These are phyloP conservation scores for Rhagonycha fulva DNA, from an alignment of 2,888 invertebrate genomes.

Conservation along the genomic window DNA sequence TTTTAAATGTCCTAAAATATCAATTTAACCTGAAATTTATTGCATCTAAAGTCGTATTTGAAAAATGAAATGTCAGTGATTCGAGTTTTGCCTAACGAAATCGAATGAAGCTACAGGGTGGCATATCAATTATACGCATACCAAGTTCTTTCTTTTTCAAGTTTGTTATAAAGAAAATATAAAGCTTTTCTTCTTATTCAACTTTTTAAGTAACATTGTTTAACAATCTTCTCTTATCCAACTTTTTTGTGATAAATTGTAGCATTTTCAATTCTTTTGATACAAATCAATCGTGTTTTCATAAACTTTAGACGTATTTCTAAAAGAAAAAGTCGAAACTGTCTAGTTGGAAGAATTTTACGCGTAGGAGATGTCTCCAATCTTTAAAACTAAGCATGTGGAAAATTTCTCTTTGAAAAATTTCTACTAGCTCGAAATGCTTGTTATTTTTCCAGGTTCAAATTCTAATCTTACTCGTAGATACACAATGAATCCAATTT, in stretches of 20 bases:
- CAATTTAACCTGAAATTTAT: neutral
- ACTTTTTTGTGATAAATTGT: neutral
- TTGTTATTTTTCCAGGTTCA: neutral
- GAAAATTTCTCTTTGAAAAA: neutral
- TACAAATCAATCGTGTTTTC: neutral
- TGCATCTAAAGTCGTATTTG: neutral
- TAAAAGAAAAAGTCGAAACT: neutral
- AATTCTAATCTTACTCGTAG: neutral
- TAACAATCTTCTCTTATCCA: neutral
- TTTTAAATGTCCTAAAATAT: neutral
- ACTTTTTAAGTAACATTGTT: neutral
- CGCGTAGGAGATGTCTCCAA: neutral
- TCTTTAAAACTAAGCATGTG: neutral
- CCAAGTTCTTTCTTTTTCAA: too few relatives aligned
- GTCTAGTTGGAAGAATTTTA: neutral
- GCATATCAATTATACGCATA: neutral
- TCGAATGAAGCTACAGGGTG: neutral
- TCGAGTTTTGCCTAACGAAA: neutral
- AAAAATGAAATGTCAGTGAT: neutral
- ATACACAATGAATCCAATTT: neutral
- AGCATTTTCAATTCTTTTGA: neutral
- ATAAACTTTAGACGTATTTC: neutral
- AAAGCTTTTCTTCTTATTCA: too few relatives aligned
- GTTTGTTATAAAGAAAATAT: too few relatives aligned
- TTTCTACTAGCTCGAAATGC: neutral